Evolutionary conservation across 2,888 invertebrate species (phyloP), one percentile per base, ranked within the genome.

Genomic region (Volucella bombylans): DNA sequence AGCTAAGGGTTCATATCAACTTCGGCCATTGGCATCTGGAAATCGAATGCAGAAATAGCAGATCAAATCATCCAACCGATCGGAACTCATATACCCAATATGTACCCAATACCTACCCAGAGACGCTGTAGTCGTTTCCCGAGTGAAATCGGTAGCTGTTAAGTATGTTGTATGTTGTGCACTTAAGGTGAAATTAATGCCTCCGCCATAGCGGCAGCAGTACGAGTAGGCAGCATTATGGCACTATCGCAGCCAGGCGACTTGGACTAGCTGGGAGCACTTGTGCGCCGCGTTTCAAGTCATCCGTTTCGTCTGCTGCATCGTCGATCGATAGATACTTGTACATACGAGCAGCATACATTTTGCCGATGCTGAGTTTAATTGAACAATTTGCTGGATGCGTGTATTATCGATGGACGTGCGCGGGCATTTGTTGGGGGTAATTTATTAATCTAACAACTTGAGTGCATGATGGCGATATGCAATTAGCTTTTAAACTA

Each of bases 311-410:
- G 49, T 14, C 14, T n/a, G 39, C 9, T 11, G 11, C 45, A 9
- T 61, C 61, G 45, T 47, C 55, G 54, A 23, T 67, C 31, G 55
- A 45, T 54, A 54, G 18, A 9, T 72, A 61, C 23, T 31, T 31
- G 31, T 31, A 31, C 6, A 31, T 31, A 18, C 1, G n/a, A 18
- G 18, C 1, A 31, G 31, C 6, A 23, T 62, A 52, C 31, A 8
- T 54, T 14, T 52, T 41, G 69, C 14, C 23, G 38, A 52, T 62
- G 67, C 76, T 67, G 39, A 52, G 31, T 69, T 69, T 78, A 78
- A 78, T 78, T 78, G 69, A 78, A 78, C 64, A 78, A 78, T 78
- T 78, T 78, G 77, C 69, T 78, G 31, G 69, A 64, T 78, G 77
- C 64, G 69, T 78, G 69, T 68, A 54, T 61, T 39, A 54, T 68